Conservation (phyloP, 2,888 invertebrate species). For the Tetragonisca angustula region DNA sequence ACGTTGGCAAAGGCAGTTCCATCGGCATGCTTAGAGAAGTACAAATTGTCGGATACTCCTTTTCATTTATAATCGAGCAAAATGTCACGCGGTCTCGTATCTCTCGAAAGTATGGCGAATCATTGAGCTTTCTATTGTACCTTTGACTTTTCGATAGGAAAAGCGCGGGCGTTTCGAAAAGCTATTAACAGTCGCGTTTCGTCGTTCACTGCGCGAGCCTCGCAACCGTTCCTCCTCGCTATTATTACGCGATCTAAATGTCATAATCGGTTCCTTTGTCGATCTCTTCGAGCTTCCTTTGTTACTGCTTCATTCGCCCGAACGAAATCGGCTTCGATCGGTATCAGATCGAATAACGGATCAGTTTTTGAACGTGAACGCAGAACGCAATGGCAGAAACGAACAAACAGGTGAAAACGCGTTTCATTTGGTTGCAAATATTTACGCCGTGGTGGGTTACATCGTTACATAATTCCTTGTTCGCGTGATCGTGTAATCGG, state of each 20-base stretch:
- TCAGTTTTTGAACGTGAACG: too few relatives aligned
- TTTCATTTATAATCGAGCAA: conserved; percentile 21
- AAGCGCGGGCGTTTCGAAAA: background rate
- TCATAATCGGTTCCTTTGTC: background rate
- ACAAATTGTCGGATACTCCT: conserved; percentile 18
- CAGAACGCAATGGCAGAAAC: too few relatives aligned
- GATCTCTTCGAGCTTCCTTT: background rate
- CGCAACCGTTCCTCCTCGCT: background rate
- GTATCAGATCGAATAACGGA: too few relatives aligned
- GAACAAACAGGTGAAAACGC: background rate
- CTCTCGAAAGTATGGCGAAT: background rate
- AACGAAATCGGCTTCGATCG: background rate
- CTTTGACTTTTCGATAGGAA: conserved; percentile 15
- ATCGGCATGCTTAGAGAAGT: conserved; percentile 13
- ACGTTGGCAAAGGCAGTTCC: background rate
- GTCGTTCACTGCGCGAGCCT: background rate
- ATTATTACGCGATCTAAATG: background rate
- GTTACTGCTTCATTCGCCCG: background rate
- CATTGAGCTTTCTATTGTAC: background rate
- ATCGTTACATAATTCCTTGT: background rate
- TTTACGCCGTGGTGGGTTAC: background rate
- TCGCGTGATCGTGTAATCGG: background rate
- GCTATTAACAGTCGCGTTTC: background rate
- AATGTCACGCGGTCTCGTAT: conserved; percentile 13
- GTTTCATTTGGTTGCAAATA: background rate